Conservation (phyloP, 1,140 invertebrate genomes). For the Rhyzopertha dominica region DNA sequence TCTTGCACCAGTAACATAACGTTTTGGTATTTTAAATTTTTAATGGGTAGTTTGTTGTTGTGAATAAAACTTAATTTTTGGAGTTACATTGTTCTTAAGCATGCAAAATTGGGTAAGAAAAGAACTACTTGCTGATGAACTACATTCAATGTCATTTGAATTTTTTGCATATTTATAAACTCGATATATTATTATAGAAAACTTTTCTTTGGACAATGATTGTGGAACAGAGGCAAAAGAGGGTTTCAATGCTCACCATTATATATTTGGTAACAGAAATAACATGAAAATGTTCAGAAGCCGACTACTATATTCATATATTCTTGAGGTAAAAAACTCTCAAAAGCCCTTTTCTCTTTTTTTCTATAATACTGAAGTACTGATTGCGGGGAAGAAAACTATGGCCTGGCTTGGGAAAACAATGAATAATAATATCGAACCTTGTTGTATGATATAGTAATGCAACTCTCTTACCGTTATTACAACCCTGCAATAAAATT, state of each 20-base stretch:
- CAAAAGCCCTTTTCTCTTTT: conserved; percentile 7
- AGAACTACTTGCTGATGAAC: neutral
- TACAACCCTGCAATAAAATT: too few species aligned
- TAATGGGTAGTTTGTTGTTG: conserved; percentile 3
- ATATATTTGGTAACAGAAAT: conserved; percentile 14
- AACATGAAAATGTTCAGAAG: conserved; percentile 9
- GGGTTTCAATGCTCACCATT: conserved; percentile 12
- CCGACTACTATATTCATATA: too few species aligned
- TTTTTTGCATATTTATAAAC: conserved; percentile 15
- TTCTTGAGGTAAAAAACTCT: conserved; percentile 12
- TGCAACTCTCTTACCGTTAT: too few species aligned
- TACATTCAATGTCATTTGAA: conserved; percentile 14
- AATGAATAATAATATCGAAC: too few species aligned
- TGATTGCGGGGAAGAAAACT: conserved; percentile 15
- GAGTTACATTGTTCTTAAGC: neutral
- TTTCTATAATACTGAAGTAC: conserved; percentile 11
- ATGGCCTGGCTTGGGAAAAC: conserved; percentile 11
- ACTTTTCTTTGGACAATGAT: conserved; percentile 1
- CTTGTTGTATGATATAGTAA: too few species aligned
- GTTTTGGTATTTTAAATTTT: conserved; percentile 18
- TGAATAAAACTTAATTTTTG: conserved; percentile 11
- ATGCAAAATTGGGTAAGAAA: conserved; percentile 8
- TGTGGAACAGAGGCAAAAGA: conserved; percentile 6
- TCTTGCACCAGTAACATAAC: conserved; percentile 15
- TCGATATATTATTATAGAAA: conserved; percentile 6